A percentile compares a stretch with the other conserved stretches of the same genome.
Evolutionary conservation across 2,888 invertebrate species (phyloP).

Genomic region (Brachylomia viminalis): DNA sequence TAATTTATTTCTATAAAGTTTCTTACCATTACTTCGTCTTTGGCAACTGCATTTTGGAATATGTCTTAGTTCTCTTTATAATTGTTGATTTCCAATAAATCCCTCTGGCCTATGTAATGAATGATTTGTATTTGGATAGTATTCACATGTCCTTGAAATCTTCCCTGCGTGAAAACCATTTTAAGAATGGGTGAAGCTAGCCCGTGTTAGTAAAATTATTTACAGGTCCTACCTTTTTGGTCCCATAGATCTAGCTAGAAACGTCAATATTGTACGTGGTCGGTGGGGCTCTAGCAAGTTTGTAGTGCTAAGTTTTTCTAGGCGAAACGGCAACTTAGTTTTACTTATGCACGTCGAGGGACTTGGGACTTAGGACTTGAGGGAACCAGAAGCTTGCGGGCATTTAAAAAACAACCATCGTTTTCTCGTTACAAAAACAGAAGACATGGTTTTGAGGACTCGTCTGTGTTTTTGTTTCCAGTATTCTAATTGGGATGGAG

Average conservation of each 20-base stretch:
- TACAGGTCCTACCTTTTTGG: slow-evolving; percentile 11
- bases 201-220: slow-evolving; percentile 7
- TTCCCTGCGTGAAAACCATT: neutral
- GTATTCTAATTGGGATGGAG: neutral
- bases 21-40: slow-evolving; percentile 25
- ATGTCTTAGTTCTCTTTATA: neutral
- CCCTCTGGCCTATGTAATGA: neutral
- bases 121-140: neutral
- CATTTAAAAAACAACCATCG: neutral
- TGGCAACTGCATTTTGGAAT: neutral
- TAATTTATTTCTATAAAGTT: slow-evolving; percentile 16
- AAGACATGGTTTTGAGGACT: neutral
- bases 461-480: neutral
- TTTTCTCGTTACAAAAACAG: neutral
- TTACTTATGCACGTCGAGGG: slow-evolving; percentile 40
- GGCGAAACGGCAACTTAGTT: slow-evolving; percentile 23
- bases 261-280: slow-evolving; percentile 16
- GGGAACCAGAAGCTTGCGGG: slow-evolving; percentile 5
- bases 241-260: slow-evolving; percentile 9
- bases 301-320: slow-evolving; percentile 28
- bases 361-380: slow-evolving; percentile 4
- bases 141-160: neutral
- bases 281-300: slow-evolving; percentile 6
- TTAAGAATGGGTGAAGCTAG: slow-evolving; percentile 21
- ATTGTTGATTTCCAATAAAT: neutral